These are phyloP conservation scores for Falco columbarius DNA, from an alignment of 2,797 vertebrate genomes.

Conservation along the genomic window DNA sequence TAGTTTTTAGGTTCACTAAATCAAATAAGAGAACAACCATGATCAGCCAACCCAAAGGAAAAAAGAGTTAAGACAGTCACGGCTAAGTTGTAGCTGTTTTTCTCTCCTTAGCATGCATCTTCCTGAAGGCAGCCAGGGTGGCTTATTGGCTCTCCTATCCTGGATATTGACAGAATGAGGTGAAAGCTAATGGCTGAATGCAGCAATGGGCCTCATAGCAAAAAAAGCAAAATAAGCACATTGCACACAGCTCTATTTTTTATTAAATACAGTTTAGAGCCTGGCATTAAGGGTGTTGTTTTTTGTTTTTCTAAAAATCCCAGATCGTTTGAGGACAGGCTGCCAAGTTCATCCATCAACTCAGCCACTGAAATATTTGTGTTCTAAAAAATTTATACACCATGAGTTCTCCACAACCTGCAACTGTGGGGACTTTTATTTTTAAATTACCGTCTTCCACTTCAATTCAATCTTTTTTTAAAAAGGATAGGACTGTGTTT, in stretches of 20 bases:
- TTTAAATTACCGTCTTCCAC: slow-evolving; percentile 46
- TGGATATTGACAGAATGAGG: slow-evolving; percentile 54
- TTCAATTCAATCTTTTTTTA: not conserved
- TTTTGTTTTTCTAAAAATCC: slow-evolving; percentile 63
- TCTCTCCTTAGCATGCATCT: not conserved
- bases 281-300: slow-evolving; percentile 40
- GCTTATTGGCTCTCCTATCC: not conserved
- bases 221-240: slow-evolving; percentile 63
- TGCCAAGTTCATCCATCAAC: slow-evolving; percentile 67
- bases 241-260: slow-evolving; percentile 54
- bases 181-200: slow-evolving; percentile 34
- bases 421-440: slow-evolving; percentile 34
- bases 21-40: not conserved
- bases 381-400: slow-evolving; percentile 58
- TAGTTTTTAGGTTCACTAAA: not conserved
- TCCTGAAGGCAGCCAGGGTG: not conserved
- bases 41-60: not conserved
- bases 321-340: slow-evolving; percentile 61
- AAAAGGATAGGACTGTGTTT: not conserved
- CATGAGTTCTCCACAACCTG: slow-evolving; percentile 37
- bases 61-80: not conserved
- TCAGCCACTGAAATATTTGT: slow-evolving; percentile 57
- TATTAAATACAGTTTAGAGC: slow-evolving; percentile 60
- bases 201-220: not conserved
- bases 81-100: not conserved